Percentiles rank a stretch among this genome's conserved stretches.
Evolutionary conservation across 2,113 vertebrate genomes (phyloP).

Genomic region (Notechis scutatus): DNA sequence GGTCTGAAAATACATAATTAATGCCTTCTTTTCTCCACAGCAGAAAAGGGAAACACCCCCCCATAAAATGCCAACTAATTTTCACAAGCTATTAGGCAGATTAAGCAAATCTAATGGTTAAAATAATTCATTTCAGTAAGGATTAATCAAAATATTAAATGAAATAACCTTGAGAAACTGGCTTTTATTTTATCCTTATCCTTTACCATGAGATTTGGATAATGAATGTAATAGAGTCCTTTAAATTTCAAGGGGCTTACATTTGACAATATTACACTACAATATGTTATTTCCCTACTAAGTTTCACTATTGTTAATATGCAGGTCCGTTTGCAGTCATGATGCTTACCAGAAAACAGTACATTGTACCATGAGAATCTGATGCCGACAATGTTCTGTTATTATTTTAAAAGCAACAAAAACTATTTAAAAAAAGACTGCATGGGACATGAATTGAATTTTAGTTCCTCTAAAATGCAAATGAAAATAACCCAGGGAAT

Average conservation of each 20-base stretch:
- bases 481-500: neutral
- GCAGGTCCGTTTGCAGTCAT: neutral
- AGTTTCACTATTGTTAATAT: neutral
- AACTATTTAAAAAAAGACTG: neutral
- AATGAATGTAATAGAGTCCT: neutral
- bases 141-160: conserved; percentile 39
- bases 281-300: neutral
- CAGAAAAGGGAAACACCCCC: conserved; percentile 47
- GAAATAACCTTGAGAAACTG: conserved; percentile 6
- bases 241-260: conserved; percentile 4
- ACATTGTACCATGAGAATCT: neutral
- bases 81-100: conserved; percentile 52
- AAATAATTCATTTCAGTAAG: conserved; percentile 37
- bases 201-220: neutral
- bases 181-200: conserved; percentile 18
- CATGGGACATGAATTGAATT: neutral
- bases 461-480: neutral
- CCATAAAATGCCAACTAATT: conserved; percentile 57
- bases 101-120: neutral
- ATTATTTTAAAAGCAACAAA: neutral
- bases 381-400: neutral
- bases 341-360: neutral
- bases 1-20: conserved; percentile 58
- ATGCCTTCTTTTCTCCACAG: conserved; percentile 59
- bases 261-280: neutral